Base-by-base conservation (phyloP, 1,140 invertebrate species). In the Bradysia coprophila region DNA sequence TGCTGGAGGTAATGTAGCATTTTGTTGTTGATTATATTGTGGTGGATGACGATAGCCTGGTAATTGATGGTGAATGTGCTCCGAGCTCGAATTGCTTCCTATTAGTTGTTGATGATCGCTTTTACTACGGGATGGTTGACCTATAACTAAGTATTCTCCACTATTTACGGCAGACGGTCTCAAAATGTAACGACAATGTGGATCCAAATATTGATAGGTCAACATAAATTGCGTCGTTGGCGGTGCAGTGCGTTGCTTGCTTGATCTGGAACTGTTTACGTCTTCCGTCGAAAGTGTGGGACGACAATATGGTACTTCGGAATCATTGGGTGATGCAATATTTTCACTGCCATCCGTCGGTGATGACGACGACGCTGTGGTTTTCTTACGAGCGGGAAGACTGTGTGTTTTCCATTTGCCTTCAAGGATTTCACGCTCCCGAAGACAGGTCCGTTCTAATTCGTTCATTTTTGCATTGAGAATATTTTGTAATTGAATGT, bases 361-460 rank as follows among this genome's bases (percentile, higher is more conserved):
- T 9, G 8, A 6, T n/a, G n/a, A n/a, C 10, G 67, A 66, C 46
- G 72, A 72, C 22, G 66, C 67, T 22, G 65, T 65, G 3, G 64
- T 56, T 59, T 84, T 79, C 54, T 85, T 86, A 38, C 82, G 68
- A 1, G 82, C 83, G 41, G 83, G 83, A 45, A 87, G 58, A 56
- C 81, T 85, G 54, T 86, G 83, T 2, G 82, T 87, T 61, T 86
- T 87, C 81, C 82, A 86, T 61, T 84, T 81, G 21, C 80, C 75
- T 67, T 84, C 78, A 5, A 84, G 64, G 19, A 92, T 66, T 52
- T 89, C 81, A 43, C 80, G 72, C 61, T 93, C 89, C 31, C 82
- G 69, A 21, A 87, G 66, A 51, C 79, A 84, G 3, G 93, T 64
- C 41, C 81, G 69, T 52, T 91, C 85, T 23, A 92, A 59, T 65